Conservation (phyloP, 2,797 vertebrate genomes). For the Heliangelus exortis region DNA sequence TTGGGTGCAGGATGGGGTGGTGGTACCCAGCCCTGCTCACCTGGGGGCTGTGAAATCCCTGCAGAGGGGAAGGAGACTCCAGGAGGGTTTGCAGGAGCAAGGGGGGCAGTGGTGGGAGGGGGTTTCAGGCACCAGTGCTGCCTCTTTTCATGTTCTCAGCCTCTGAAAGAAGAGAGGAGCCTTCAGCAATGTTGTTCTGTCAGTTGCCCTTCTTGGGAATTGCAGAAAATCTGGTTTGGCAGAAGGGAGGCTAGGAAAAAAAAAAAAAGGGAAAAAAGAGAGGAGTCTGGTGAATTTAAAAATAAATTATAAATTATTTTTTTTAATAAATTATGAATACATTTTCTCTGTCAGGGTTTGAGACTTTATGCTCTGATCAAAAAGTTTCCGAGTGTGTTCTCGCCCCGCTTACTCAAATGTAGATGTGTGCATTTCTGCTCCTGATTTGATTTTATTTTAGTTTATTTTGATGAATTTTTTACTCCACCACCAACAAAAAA, state of each 20-base stretch:
- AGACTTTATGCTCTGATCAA: constrained; percentile 68
- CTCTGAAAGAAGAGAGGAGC: not conserved
- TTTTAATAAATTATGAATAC: constrained; percentile 72
- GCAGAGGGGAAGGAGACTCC: not conserved
- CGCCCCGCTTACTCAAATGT: constrained; percentile 41
- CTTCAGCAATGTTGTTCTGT: not conserved
- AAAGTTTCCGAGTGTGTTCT: constrained; percentile 57
- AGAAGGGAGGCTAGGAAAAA: not conserved
- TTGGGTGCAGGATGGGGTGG: not conserved
- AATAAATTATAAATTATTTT: constrained; percentile 73
- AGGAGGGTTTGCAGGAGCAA: not conserved
- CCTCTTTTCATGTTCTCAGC: not conserved
- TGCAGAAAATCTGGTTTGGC: constrained; percentile 50
- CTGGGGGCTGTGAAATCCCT: not conserved
- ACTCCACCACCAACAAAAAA: constrained; percentile 43
- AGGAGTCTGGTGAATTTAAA: constrained; percentile 55
- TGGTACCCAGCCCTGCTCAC: not conserved
- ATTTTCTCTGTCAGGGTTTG: constrained; percentile 62
- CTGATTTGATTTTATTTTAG: constrained; percentile 43
- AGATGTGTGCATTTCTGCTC: constrained; percentile 53
- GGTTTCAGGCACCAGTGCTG: not conserved
- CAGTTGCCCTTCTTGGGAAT: not conserved
- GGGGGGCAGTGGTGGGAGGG: too few relatives aligned
- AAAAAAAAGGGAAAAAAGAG: not conserved
- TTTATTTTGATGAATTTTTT: constrained; percentile 75